Base-by-base conservation (phyloP, 2,113 vertebrate genomes). In the Haliaeetus leucogaster region DNA sequence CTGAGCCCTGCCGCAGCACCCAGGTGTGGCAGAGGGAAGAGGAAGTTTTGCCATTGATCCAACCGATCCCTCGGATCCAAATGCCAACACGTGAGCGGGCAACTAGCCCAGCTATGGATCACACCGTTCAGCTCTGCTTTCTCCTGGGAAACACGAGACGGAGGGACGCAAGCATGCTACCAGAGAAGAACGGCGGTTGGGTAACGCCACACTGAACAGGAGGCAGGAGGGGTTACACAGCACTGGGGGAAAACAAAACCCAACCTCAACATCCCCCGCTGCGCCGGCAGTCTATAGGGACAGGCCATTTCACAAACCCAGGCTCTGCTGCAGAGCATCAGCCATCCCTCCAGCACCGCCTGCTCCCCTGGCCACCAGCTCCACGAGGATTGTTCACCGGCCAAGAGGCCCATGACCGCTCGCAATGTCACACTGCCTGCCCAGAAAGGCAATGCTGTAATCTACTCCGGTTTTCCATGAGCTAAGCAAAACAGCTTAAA, bases 391-490 rank as follows among this genome's bases (percentile, higher is more conserved):
- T 74, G 40, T 73, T 85, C 89, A 53, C 29, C 26, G 3, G 58
- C 68, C 66, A 40, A 73, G 47, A 58, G 92, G 83, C 78, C 82
- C 7, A 6, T 86, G 95, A 94, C 81, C 2, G 5, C 85, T 66
- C 13, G 1, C 82, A 82, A 62, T 29, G 61, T 94, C 86, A 55
- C n/a, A 4, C 70, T 90, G 91, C 65, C 89, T 94, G 95, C 72
- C 91, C 76, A 84, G 53, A 95, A 97, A 84, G 87, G 81, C 82
- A 48, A 95, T 6, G 36, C 96, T 95, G 97, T 96, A 98, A 98
- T 88, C 61, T 62, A 96, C 70, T 62, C 78, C 82, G 59, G 62
- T 95, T 97, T 97, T 97, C 97, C 96, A 90, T 67, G 89, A 87
- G 86, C 95, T 94, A 93, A 73, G 65, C 36, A 5, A 80, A 96